A percentile compares a stretch with the other conserved stretches of the same genome.
phyloP scores from a whole-genome alignment of 2,888 invertebrate genomes.

The Eristalinus aeneus region DNA sequence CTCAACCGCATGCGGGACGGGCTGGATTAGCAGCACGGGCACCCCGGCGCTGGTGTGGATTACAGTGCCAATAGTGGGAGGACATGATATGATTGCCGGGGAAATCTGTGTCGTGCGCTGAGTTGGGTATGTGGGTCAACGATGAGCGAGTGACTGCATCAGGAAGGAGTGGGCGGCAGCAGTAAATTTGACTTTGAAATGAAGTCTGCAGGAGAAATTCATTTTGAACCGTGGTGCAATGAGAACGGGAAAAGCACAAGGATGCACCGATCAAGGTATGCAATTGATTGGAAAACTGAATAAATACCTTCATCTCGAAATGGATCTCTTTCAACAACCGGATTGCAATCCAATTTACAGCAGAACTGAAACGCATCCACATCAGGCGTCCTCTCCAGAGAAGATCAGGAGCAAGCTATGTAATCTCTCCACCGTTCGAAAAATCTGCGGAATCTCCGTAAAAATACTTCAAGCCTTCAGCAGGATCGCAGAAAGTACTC shows the following conservation, averaged over 20 bases:
- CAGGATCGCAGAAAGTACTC: not conserved
- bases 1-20: not conserved
- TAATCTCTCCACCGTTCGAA: not conserved
- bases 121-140: not conserved
- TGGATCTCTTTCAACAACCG: no score
- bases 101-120: not conserved
- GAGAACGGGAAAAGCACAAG: no score
- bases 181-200: no score
- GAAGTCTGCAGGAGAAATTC: no score
- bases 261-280: not conserved
- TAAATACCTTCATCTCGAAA: no score
- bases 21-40: not conserved
- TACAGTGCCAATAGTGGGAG: not conserved
- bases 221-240: no score
- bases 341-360: not conserved
- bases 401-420: not conserved
- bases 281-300: not conserved
- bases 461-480: not conserved
- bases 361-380: not conserved
- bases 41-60: not conserved
- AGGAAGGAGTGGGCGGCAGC: no score
- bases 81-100: not conserved
- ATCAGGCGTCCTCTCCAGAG: not conserved
- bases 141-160: not conserved
- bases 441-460: not conserved